Percentiles rank a stretch among this genome's conserved stretches.
These are phyloP conservation scores for Notolabrus celidotus DNA, from an alignment of 2,797 vertebrate species.

Conservation along the genomic window DNA sequence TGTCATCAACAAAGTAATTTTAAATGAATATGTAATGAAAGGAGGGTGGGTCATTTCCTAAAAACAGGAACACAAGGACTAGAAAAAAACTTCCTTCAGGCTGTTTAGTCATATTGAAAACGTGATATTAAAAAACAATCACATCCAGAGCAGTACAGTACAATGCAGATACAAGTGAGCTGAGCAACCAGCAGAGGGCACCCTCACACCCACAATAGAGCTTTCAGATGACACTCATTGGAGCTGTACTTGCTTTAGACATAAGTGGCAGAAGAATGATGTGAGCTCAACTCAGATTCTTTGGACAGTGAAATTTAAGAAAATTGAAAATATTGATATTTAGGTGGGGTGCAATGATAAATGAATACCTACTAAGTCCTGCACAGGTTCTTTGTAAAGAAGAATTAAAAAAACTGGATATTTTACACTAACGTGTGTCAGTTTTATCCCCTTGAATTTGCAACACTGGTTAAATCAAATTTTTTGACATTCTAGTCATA, in stretches of 20 bases:
- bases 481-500: neutral
- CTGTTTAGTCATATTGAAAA: constrained; percentile 20
- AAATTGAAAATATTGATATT: constrained; percentile 25
- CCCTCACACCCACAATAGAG: constrained; percentile 27
- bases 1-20: constrained; percentile 56
- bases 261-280: constrained; percentile 14
- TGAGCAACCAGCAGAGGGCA: constrained; percentile 76
- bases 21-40: constrained; percentile 34
- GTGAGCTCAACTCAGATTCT: constrained; percentile 31
- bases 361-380: constrained; percentile 32
- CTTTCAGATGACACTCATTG: neutral
- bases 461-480: neutral
- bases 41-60: constrained; percentile 2
- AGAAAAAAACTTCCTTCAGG: constrained; percentile 2
- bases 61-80: neutral
- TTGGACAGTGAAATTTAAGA: constrained; percentile 34
- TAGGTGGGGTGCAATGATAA: constrained; percentile 30
- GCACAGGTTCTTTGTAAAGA: constrained; percentile 23
- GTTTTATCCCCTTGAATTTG: neutral
- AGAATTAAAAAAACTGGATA: constrained; percentile 1
- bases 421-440: constrained; percentile 10
- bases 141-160: neutral
- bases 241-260: constrained; percentile 25
- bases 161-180: neutral
- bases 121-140: constrained; percentile 4